phyloP scores from a whole-genome alignment of 2,797 vertebrate species.

The Knipowitschia caucasica region DNA sequence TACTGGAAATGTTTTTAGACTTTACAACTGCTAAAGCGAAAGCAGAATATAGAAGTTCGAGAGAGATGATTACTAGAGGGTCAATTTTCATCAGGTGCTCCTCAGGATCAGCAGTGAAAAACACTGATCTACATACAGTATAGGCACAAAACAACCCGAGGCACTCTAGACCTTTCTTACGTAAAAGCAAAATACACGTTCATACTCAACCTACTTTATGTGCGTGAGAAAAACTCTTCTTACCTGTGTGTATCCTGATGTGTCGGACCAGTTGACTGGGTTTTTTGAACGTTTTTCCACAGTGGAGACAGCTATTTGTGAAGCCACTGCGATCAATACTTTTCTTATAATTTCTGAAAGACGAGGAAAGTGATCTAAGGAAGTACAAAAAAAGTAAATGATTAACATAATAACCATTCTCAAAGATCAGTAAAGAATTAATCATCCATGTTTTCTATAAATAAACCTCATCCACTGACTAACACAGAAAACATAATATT shows the following conservation, averaged over 20 bases:
- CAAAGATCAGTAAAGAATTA: not conserved
- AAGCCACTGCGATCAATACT: slow-evolving; percentile 95
- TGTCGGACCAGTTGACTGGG: slow-evolving; percentile 96
- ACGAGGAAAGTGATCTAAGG: slow-evolving; percentile 77
- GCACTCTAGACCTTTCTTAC: too few species aligned
- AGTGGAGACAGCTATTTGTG: slow-evolving; percentile 94
- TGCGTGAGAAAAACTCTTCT: slow-evolving; percentile 17
- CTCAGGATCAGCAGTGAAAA: too few species aligned
- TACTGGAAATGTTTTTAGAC: too few species aligned
- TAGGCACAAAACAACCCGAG: not conserved
- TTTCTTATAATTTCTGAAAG: slow-evolving; percentile 92
- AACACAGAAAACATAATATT: too few species aligned
- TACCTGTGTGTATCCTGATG: slow-evolving; percentile 96
- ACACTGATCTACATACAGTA: not conserved
- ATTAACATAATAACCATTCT: not conserved
- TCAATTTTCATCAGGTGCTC: too few species aligned
- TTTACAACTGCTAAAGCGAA: too few species aligned
- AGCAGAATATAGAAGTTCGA: too few species aligned
- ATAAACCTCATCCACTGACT: too few species aligned
- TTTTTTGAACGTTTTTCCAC: slow-evolving; percentile 96
- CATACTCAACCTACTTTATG: not conserved
- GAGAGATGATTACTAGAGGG: too few species aligned
- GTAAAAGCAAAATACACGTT: not conserved
- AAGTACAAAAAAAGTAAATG: not conserved
- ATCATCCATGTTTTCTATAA: not conserved